These are phyloP conservation scores for Nibea coibor DNA, from an alignment of 2,113 vertebrate species.

Conservation along the genomic window DNA sequence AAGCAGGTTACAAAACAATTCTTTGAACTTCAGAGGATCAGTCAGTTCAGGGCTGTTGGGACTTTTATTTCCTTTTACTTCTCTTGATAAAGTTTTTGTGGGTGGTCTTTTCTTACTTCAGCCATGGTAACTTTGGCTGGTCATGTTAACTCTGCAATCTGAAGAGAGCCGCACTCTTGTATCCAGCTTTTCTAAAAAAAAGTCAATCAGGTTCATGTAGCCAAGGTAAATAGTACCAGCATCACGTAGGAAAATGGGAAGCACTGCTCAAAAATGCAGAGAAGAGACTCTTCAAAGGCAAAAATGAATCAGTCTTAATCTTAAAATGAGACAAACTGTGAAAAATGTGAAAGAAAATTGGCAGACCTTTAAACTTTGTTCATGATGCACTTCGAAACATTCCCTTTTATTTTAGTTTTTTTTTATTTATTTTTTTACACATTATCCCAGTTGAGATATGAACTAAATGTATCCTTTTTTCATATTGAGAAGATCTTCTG, in stretches of 20 bases:
- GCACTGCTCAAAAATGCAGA: neutral
- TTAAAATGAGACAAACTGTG: neutral
- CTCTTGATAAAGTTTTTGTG: conserved; percentile 8
- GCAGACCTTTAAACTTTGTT: too few relatives aligned
- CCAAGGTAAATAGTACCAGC: conserved; percentile 24
- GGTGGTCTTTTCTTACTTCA: conserved; percentile 30
- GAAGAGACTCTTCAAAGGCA: neutral
- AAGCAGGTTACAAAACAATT: neutral
- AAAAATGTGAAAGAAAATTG: neutral
- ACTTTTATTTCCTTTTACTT: conserved; percentile 21
- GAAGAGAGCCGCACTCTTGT: conserved; percentile 19
- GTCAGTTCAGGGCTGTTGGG: neutral
- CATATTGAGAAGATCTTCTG: neutral
- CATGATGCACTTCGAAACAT: neutral
- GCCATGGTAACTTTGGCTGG: conserved; percentile 6
- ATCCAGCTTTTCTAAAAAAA: neutral
- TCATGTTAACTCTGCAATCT: conserved; percentile 9
- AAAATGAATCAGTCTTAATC: neutral
- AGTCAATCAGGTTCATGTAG: neutral
- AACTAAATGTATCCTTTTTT: neutral
- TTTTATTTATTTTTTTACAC: conserved; percentile 2
- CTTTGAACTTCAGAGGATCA: neutral
- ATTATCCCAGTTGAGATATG: neutral
- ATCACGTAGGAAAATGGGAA: neutral
- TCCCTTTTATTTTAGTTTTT: neutral